These are phyloP conservation scores for Andrena praecox DNA, from an alignment of 2,888 invertebrate species.

Conservation along the genomic window DNA sequence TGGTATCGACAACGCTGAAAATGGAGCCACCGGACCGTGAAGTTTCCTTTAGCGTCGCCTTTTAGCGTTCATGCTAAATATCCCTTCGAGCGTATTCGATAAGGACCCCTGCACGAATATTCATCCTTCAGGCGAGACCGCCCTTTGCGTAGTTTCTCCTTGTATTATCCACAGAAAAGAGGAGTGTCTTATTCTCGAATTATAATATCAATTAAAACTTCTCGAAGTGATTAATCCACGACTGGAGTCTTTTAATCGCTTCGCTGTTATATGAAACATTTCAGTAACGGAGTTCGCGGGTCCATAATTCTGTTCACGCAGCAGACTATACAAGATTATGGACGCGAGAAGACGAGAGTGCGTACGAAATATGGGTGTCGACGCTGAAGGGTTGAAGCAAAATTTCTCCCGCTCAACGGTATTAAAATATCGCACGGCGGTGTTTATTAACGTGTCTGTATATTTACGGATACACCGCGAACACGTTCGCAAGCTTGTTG, in stretches of 20 bases:
- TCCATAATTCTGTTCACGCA: too few relatives aligned
- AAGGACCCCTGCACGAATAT: not conserved
- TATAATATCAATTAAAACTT: too few relatives aligned
- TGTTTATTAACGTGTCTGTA: slow-evolving; percentile 46
- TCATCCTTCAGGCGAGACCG: not conserved
- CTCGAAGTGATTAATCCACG: not conserved
- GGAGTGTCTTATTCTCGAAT: too few relatives aligned
- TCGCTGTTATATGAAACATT: not conserved
- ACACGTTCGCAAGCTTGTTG: slow-evolving; percentile 37
- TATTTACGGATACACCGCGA: slow-evolving; percentile 49
- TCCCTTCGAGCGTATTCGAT: slow-evolving; percentile 19
- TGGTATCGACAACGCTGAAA: slow-evolving; percentile 68
- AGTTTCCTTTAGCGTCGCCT: slow-evolving; percentile 63
- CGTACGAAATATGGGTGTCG: too few relatives aligned
- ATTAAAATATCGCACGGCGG: slow-evolving; percentile 7
- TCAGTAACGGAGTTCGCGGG: too few relatives aligned
- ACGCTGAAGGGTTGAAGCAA: too few relatives aligned
- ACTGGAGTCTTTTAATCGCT: not conserved
- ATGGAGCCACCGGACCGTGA: slow-evolving; percentile 62
- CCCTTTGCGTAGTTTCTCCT: not conserved
- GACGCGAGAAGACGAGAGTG: too few relatives aligned
- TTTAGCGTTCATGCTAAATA: slow-evolving; percentile 39
- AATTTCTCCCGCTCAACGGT: not conserved
- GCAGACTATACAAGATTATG: too few relatives aligned
- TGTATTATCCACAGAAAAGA: too few relatives aligned